Percentiles rank a stretch among this genome's conserved stretches.
These are phyloP conservation scores for Caradrina kadenii DNA, from an alignment of 2,888 invertebrate genomes.

Conservation along the genomic window DNA sequence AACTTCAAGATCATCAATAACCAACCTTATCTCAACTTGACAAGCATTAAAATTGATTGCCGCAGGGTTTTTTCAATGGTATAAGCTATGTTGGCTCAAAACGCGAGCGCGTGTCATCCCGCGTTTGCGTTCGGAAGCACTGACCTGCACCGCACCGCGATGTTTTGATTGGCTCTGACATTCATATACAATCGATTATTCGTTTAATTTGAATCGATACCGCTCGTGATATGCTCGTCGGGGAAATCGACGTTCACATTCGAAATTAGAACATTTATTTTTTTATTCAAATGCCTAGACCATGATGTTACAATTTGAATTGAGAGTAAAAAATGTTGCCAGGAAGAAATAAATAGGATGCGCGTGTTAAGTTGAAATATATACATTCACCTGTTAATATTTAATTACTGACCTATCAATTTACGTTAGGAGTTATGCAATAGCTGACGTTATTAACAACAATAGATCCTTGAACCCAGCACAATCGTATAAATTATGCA, in stretches of 20 bases:
- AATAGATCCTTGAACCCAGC: conserved; percentile 74
- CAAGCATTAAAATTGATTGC: conserved; percentile 44
- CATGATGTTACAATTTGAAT: conserved; percentile 27
- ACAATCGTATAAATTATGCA: conserved; percentile 78
- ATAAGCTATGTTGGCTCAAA: conserved; percentile 67
- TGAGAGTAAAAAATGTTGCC: conserved; percentile 16
- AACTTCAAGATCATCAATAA: conserved; percentile 48
- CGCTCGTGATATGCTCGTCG: conserved; percentile 67
- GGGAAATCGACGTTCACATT: conserved; percentile 67
- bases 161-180: conserved; percentile 90
- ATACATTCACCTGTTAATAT: conserved; percentile 52
- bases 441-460: conserved; percentile 65
- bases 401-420: conserved; percentile 63
- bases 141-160: conserved; percentile 84
- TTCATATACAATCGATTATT: conserved; percentile 88
- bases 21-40: conserved; percentile 46
- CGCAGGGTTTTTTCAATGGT: conserved; percentile 43
- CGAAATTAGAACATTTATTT: conserved; percentile 70
- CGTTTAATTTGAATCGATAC: conserved; percentile 85
- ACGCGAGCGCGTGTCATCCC: conserved; percentile 84
- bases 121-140: conserved; percentile 87
- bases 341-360: conserved; percentile 30
- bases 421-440: conserved; percentile 65
- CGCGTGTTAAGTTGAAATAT: conserved; percentile 27
- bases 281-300: conserved; percentile 54